Evolutionary conservation across 2,888 invertebrate genomes (phyloP).

Genomic region (Philonicus albiceps): DNA sequence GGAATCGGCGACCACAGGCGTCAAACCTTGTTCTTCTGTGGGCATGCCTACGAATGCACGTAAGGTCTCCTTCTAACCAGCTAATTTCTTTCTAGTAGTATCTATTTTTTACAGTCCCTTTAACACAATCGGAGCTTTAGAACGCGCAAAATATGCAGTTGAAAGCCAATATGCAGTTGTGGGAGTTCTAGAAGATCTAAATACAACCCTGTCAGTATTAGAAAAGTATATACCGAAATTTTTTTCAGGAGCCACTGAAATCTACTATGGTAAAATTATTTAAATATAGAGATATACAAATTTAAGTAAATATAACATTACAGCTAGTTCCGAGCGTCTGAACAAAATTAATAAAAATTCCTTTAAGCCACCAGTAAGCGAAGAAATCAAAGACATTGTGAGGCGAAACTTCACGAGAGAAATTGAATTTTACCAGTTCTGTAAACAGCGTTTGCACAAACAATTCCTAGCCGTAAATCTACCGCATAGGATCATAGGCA

Average conservation of each 20-base stretch:
- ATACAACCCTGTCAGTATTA: conserved; percentile 83
- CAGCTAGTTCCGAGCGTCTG: conserved; percentile 79
- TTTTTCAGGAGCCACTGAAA: conserved; percentile 78
- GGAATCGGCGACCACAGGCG: conserved; percentile 88
- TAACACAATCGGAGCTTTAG: conserved; percentile 82
- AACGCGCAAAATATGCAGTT: conserved; percentile 84
- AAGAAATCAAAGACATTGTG: conserved; percentile 85
- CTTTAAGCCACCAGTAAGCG: conserved; percentile 87
- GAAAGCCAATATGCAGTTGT: conserved; percentile 89
- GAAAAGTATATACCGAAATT: conserved; percentile 86
- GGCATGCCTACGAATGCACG: conserved; percentile 87
- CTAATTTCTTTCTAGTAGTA: neutral
- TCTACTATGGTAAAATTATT: conserved; percentile 77
- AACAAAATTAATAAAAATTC: conserved; percentile 84
- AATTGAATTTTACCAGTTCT: conserved; percentile 91
- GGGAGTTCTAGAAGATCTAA: conserved; percentile 87
- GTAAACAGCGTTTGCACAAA: conserved; percentile 81
- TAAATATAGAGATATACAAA: conserved; percentile 28
- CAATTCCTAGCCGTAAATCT: conserved; percentile 77
- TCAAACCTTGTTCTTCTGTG: conserved; percentile 90
- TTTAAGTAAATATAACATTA: conserved; percentile 54
- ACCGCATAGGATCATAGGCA: conserved; percentile 16
- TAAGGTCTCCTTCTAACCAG: conserved; percentile 62
- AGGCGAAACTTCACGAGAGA: conserved; percentile 86
- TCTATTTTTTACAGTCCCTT: conserved; percentile 72